Base-by-base conservation (phyloP, 1,140 invertebrate genomes). In the Drosophila athabasca region DNA sequence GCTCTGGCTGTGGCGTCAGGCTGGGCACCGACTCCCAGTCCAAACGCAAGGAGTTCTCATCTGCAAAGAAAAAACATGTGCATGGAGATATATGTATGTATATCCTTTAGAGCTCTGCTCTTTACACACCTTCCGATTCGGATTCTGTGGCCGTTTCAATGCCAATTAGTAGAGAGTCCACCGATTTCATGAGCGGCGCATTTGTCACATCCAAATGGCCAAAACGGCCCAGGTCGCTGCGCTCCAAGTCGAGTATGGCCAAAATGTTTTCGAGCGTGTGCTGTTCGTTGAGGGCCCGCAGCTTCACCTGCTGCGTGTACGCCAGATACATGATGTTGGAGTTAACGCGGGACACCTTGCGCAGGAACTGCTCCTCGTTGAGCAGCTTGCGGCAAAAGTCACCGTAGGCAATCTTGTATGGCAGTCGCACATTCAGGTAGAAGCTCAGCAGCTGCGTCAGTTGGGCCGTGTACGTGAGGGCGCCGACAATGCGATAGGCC, bases 281-380 rank as follows among this genome's bases (percentile, higher is more conserved):
- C 79, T 94, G 93, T 24, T 96, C 94, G 87, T 95, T 94, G 22
- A 97, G 85, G 5, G 93, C 90, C 9, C 93, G 92, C 24, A 94
- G 85, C 81, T 95, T 93, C 9, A 96, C 94, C 78, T 95, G 94
- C 92, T 97, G 96, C 2, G 95, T 95, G 72, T 96, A 95, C 90
- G 96, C 97, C 61, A 97, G 91, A 92, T 96, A 95, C 73, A 97
- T 92, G 46, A 97, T 94, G 87, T 97, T 97, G 57, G 95, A 94
- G 92, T 97, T 97, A 15, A 97, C 93, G 60, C 95, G 94, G 6
- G 95, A 94, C 6, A 97, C 96, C 92, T 94, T 94, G 74, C 94
- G 93, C 49, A 93, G 92, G 92, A 97, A 96, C 90, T 96, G 95
- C 70, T 94, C 93, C 84, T 95, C 94, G 51, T 93, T 94, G 83